Evolutionary conservation across 2,113 vertebrate genomes (phyloP).

Genomic region (Melanerpes aurifrons): DNA sequence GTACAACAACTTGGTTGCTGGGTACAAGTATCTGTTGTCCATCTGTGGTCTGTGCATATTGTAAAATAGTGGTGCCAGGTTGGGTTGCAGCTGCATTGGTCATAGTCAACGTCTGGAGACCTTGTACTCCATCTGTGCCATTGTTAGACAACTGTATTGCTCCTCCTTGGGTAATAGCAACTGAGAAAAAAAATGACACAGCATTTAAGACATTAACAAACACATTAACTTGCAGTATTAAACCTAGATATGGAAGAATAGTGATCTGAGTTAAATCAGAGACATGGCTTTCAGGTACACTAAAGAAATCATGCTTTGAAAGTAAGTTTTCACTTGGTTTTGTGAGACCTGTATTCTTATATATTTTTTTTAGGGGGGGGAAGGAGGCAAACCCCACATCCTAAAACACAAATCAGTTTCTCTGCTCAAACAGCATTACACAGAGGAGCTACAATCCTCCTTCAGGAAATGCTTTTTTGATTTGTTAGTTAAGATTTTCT

Average conservation of each 20-base stretch:
- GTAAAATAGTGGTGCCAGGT: slow-evolving; percentile 93
- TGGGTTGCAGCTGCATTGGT: slow-evolving; percentile 90
- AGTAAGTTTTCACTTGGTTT: background rate
- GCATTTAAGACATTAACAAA: slow-evolving; percentile 51
- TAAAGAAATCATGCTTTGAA: background rate
- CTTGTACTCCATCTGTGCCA: slow-evolving; percentile 95
- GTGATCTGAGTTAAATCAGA: background rate
- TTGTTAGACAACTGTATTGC: slow-evolving; percentile 98
- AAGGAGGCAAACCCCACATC: background rate
- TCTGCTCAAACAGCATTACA: background rate
- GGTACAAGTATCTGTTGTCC: slow-evolving; percentile 98
- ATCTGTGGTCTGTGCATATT: slow-evolving; percentile 97
- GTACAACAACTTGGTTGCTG: slow-evolving; percentile 99
- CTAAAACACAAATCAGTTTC: background rate
- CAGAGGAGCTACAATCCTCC: background rate
- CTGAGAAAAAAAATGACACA: slow-evolving; percentile 73
- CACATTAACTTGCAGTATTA: slow-evolving; percentile 6
- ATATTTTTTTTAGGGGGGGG: too few relatives aligned
- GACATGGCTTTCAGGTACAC: background rate
- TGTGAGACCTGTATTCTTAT: background rate
- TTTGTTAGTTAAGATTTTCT: background rate
- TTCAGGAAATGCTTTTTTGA: background rate
- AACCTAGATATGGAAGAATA: slow-evolving; percentile 31
- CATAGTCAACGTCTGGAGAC: slow-evolving; percentile 96
- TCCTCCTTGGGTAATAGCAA: slow-evolving; percentile 97